Evolutionary conservation across 64 coral and sea anemone species (phyloP), one percentile per base, ranked within the genome.

Genomic region (Montipora capricornis): DNA sequence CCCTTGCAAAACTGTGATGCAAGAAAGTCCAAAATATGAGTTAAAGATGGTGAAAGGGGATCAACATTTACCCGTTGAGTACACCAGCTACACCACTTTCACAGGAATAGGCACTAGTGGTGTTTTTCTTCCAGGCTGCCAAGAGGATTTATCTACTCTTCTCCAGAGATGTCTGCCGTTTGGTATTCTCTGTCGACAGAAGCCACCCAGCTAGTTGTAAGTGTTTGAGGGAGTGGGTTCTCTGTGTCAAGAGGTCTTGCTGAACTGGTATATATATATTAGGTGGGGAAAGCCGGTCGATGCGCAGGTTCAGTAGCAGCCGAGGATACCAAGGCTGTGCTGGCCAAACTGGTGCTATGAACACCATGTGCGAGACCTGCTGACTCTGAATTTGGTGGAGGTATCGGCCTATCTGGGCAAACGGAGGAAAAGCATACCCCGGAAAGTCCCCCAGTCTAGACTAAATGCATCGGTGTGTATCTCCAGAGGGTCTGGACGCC

Each of bases 301-400:
- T 6, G 16, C 37, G 67, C 17, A 67, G 51, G 24, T 45, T 24
- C 44, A 90, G 0, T 44, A 80, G 77, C 2, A 68, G 29, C 29
- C 29, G 62, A 44, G 90, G 90, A 15, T 83, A 84, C 80, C 90
- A 92, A 2, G 90, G 61, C 52, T 84, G 90, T 12, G 68, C 37
- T 53, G 47, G 46, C 90, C 90, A 92, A 47, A 84, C 90, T 92
- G 90, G 80, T 3, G 89, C 60, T 58, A 91, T 64, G 2, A 81
- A 48, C 4, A 81, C 77, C 0, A 81, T 20, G 13, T 82, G 44
- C 2, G 29, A 6, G 70, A 79, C 80, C n/a, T 74, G 1, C 15
- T 47, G 77, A 4, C 20, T 73, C 70, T 15, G 62, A 14, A 81
- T 76, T 52, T 92, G 64, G 6, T 76, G 67, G 13, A 80, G 51